Evolutionary conservation across 2,797 vertebrate species (phyloP), one percentile per base, ranked within the genome.

Genomic region (Malacoraja senta): DNA sequence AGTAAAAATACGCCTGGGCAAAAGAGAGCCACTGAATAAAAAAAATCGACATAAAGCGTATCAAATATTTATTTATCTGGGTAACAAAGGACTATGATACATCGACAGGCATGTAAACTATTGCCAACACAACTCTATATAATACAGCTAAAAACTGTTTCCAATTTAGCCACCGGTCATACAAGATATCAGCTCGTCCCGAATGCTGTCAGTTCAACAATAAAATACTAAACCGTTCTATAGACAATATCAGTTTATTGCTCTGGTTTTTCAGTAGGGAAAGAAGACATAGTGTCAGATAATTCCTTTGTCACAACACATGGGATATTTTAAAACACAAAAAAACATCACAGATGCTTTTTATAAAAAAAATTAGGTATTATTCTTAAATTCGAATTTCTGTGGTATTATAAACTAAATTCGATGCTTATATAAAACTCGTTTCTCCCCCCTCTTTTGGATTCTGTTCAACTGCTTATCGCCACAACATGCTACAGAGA

Each of bases 41-140:
- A 95, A 96, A 97, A 97, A 98, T 98, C 97, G 97, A 99, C 98
- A 98, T 99, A 98, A 99, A 99, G 98, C 97, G 98, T 99, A 99
- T 99, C 98, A 99, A 99, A 99, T 99, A 99, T 99, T 99, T 99
- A 99, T 99, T 99, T 98, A 98, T 98, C 98, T 98, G 98, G 98
- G 98, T 97, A 99, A 99, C 98, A 99, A 99, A 99, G 98, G 97
- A 98, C 98, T 99, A 99, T 99, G 98, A 98, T 99, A 99, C 99
- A 99, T 98, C 98, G 98, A 99, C 98, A 99, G 98, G 98, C 98
- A 98, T 98, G 97, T 97, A 97, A 97, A 98, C 97, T 97, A 98
- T 98, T 97, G 98, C 98, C 98, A 97, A 97, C 97, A 98, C 98
- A 98, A 97, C 97, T 98, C 98, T 98, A 97, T 98, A 98, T 98